These are phyloP conservation scores for Rutpela maculata DNA, from an alignment of 2,888 invertebrate genomes.

Conservation along the genomic window DNA sequence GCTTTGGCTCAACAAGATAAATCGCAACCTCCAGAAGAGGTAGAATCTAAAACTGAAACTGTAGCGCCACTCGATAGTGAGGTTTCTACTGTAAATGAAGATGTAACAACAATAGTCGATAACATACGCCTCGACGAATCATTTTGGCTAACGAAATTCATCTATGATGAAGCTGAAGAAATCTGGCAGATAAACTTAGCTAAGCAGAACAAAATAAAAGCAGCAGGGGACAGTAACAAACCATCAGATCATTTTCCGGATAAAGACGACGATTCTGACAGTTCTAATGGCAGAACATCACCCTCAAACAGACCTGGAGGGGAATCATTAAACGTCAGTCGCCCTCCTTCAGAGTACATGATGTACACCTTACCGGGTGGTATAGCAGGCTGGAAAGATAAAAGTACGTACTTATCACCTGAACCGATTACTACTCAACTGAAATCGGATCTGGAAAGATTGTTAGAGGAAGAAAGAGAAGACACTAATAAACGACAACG, in stretches of 20 bases:
- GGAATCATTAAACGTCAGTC: constrained; percentile 44
- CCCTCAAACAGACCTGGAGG: constrained; percentile 59
- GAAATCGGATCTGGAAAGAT: not conserved
- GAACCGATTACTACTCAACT: constrained; percentile 71
- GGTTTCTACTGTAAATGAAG: not conserved
- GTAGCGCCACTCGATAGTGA: not conserved
- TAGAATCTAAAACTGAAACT: constrained; percentile 43
- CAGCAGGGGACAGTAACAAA: constrained; percentile 46
- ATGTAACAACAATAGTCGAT: not conserved
- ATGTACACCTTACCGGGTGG: constrained; percentile 83
- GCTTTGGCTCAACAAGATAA: constrained; percentile 35
- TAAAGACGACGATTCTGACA: constrained; percentile 79
- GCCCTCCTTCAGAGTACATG: constrained; percentile 68
- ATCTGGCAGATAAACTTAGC: constrained; percentile 69
- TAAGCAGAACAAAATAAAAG: constrained; percentile 54
- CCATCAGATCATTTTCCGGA: constrained; percentile 73
- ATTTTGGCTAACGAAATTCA: constrained; percentile 79
- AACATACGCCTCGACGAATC: constrained; percentile 74
- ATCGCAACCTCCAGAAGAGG: constrained; percentile 56
- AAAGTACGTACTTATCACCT: constrained; percentile 84
- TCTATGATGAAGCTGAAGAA: constrained; percentile 82
- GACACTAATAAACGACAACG: not conserved
- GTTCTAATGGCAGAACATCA: constrained; percentile 76
- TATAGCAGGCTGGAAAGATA: constrained; percentile 87
- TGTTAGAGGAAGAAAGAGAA: not conserved